A percentile compares a stretch with the other conserved stretches of the same genome.
Evolutionary conservation across 1,140 invertebrate genomes (phyloP).

Genomic region (Polypedilum vanderplanki): DNA sequence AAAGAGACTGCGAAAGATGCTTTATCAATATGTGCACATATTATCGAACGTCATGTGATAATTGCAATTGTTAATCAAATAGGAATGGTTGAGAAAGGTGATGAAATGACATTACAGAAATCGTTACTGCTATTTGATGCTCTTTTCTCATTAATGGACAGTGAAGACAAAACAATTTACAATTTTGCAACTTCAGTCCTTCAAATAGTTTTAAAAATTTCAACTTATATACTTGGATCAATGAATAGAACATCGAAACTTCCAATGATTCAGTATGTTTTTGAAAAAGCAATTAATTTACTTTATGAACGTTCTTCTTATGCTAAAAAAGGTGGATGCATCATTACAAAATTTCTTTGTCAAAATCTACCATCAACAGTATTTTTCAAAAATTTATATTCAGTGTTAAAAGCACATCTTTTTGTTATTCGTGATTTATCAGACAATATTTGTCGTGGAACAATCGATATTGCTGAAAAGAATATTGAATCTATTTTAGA

Average conservation of each 20-base stretch:
- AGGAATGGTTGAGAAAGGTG: conserved; percentile 57
- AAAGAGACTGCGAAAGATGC: conserved; percentile 76
- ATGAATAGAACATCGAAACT: conserved; percentile 80
- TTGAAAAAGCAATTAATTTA: conserved; percentile 81
- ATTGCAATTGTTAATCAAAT: conserved; percentile 84
- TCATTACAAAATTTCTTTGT: conserved; percentile 86
- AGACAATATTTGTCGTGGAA: conserved; percentile 84
- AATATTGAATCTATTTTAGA: conserved; percentile 79
- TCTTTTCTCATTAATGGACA: conserved; percentile 82
- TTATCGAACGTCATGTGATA: conserved; percentile 88
- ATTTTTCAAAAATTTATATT: conserved; percentile 82
- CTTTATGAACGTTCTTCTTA: conserved; percentile 96
- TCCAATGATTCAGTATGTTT: conserved; percentile 85
- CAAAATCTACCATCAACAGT: conserved; percentile 82
- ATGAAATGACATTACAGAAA: conserved; percentile 61
- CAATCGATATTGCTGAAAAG: conserved; percentile 82
- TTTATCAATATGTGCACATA: conserved; percentile 66
- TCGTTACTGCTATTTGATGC: conserved; percentile 85
- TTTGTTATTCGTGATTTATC: conserved; percentile 96
- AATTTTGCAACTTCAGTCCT: conserved; percentile 79
- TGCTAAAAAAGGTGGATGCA: conserved; percentile 87
- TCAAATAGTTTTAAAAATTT: conserved; percentile 76
- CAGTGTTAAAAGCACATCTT: conserved; percentile 81
- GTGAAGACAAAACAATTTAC: conserved; percentile 85
- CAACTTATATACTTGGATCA: conserved; percentile 72